Evolutionary conservation across 2,797 vertebrate species (phyloP).

Genomic region (Spinus olivaceus): DNA sequence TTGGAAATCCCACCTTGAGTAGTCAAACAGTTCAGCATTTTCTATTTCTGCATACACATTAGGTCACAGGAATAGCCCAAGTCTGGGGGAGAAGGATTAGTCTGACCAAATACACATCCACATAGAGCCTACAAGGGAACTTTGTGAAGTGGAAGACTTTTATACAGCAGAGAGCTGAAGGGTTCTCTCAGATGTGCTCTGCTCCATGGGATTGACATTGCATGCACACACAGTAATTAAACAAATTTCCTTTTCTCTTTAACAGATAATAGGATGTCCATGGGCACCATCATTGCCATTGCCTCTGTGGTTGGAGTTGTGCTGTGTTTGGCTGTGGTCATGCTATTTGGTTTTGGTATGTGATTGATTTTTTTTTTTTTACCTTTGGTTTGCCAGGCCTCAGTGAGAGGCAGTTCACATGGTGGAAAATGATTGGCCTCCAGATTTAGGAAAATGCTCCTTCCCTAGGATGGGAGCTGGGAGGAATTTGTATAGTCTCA

Average conservation of each 20-base stretch:
- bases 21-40: background rate
- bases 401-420: background rate
- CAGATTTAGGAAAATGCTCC: background rate
- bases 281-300: background rate
- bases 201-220: background rate
- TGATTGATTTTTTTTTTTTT: background rate
- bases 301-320: background rate
- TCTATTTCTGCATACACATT: background rate
- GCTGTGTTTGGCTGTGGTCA: constrained; percentile 22
- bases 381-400: background rate
- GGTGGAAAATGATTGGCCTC: background rate
- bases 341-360: constrained; percentile 56
- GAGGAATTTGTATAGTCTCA: background rate
- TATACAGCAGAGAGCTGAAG: background rate
- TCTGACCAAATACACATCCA: background rate
- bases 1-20: background rate
- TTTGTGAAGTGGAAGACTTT: background rate
- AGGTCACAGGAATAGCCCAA: background rate
- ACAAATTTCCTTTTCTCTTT: background rate
- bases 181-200: background rate
- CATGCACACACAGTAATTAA: background rate
- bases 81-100: background rate
- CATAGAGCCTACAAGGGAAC: background rate
- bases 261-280: constrained; percentile 31
- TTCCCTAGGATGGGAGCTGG: background rate